phyloP scores from a whole-genome alignment of 2,113 vertebrate genomes.

The Corythornis cristatus region DNA sequence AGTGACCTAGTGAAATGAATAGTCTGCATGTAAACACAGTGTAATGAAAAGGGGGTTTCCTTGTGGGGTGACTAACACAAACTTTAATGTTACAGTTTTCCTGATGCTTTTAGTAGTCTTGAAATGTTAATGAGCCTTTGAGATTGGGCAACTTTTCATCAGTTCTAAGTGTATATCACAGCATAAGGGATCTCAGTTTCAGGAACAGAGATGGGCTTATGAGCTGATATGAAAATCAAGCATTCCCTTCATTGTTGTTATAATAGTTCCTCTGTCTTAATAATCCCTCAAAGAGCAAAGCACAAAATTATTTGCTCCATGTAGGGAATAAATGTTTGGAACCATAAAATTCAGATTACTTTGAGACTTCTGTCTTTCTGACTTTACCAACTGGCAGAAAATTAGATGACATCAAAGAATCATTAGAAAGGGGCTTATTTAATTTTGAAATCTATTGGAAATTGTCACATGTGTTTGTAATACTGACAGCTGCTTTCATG shows the following conservation, averaged over 20 bases:
- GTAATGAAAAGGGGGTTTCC: neutral
- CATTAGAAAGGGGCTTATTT: conserved; percentile 1
- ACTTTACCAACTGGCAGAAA: conserved; percentile 17
- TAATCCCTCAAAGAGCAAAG: conserved; percentile 7
- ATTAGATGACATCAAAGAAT: conserved; percentile 16
- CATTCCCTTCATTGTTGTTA: neutral
- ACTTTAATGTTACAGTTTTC: neutral
- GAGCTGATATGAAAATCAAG: conserved; percentile 11
- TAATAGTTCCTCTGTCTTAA: conserved; percentile 10
- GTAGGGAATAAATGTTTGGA: neutral
- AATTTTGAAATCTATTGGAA: conserved; percentile 1
- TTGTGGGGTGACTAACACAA: neutral
- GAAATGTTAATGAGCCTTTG: neutral
- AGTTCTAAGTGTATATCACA: neutral
- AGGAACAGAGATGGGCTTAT: neutral
- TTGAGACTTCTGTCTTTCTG: neutral
- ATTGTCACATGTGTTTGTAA: neutral
- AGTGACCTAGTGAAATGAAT: neutral
- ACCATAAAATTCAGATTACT: conserved; percentile 30
- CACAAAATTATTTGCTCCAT: conserved; percentile 1
- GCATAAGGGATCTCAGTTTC: neutral
- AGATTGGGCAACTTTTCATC: neutral
- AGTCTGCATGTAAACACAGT: neutral
- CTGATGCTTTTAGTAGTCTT: neutral
- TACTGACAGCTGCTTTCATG: neutral